These are phyloP conservation scores for Muntiacus reevesi DNA, from an alignment of 2,113 vertebrate species.

Conservation along the genomic window DNA sequence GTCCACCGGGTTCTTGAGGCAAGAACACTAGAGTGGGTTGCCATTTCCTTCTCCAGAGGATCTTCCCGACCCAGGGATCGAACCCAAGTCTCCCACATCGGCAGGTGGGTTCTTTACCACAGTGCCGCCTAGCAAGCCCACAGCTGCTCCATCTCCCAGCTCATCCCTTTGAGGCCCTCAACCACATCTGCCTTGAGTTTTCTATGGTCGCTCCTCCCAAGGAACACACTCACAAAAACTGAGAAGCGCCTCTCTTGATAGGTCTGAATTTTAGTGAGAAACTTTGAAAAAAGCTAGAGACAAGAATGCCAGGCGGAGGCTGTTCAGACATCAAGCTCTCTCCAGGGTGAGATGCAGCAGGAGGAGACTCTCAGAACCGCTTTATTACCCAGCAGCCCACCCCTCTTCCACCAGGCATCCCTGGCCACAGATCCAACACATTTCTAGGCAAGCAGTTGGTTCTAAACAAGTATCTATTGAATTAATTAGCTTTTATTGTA, in stretches of 20 bases:
- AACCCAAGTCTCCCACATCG: background rate
- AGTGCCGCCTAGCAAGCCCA: background rate
- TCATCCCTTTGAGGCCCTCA: background rate
- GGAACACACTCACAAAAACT: background rate
- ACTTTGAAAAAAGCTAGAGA: background rate
- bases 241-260: background rate
- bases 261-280: background rate
- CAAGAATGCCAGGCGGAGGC: background rate
- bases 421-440: background rate
- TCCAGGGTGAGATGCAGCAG: background rate
- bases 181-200: background rate
- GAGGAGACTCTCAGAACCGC: rapidly evolving
- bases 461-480: background rate
- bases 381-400: background rate
- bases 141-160: background rate
- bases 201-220: background rate
- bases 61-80: background rate
- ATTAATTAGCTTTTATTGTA: background rate
- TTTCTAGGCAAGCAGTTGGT: background rate
- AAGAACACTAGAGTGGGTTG: background rate
- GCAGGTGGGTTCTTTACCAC: background rate
- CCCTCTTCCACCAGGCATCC: background rate
- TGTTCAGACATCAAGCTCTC: background rate
- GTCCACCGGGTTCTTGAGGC: background rate
- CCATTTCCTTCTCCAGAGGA: background rate